phyloP scores from a whole-genome alignment of 2,888 invertebrate species.

The Dendrolimus pini region DNA sequence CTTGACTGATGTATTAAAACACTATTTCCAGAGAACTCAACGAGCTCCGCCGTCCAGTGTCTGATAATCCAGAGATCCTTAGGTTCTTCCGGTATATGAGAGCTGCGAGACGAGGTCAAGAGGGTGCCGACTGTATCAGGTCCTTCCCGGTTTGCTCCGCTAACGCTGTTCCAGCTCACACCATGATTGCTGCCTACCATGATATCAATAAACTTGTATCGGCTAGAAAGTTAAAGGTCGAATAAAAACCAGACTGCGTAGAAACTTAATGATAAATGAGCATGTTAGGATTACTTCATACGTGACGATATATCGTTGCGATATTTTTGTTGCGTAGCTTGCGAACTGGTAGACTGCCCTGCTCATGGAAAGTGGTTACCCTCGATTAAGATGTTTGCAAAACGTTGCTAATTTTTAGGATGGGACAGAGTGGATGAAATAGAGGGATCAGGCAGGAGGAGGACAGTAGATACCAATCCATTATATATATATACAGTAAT shows the following conservation, averaged over 20 bases:
- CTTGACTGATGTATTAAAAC: no score
- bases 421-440: no score
- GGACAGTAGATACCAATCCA: no score
- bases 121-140: constrained; percentile 84
- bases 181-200: constrained; percentile 91
- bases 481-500: no score
- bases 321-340: no score
- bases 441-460: no score
- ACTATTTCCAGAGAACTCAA: constrained; percentile 83
- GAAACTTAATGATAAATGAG: background rate
- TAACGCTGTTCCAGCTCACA: constrained; percentile 81
- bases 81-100: constrained; percentile 94
- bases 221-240: constrained; percentile 76
- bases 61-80: constrained; percentile 90
- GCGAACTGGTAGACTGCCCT: no score
- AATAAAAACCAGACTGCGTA: background rate
- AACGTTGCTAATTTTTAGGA: no score
- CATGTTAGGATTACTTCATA: no score
- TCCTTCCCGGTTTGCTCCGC: constrained; percentile 80
- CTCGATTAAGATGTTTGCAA: no score
- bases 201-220: constrained; percentile 92
- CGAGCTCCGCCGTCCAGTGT: constrained; percentile 88
- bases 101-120: constrained; percentile 90
- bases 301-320: no score
- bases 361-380: no score